phyloP scores from a whole-genome alignment of 2,888 invertebrate species.

The Drosophila setosimentum region DNA sequence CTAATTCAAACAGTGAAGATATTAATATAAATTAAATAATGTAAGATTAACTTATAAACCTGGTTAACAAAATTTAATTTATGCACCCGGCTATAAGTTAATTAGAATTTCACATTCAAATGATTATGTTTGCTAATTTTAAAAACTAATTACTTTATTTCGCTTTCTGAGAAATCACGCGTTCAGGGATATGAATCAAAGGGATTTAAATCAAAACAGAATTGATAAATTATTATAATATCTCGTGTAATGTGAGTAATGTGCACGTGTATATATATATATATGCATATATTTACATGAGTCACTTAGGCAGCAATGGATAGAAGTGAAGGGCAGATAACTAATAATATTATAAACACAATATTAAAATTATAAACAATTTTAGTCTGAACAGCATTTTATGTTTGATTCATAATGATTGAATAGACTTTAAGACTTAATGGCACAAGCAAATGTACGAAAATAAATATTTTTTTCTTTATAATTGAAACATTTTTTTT shows the following conservation, averaged over 20 bases:
- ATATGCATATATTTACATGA: not conserved
- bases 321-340: not conserved
- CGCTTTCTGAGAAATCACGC: not conserved
- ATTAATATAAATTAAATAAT: not conserved
- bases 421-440: not conserved
- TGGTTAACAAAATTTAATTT: not conserved
- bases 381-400: not conserved
- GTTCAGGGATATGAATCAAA: not conserved
- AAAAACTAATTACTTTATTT: not conserved
- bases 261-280: too few species aligned
- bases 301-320: not conserved
- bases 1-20: constrained; percentile 2
- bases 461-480: not conserved
- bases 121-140: not conserved
- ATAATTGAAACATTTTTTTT: not conserved
- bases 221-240: not conserved
- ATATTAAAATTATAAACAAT: not conserved
- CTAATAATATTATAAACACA: constrained; percentile 1
- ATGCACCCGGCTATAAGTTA: not conserved
- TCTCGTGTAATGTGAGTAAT: not conserved
- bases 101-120: not conserved
- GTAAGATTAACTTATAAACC: not conserved
- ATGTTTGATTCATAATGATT: not conserved
- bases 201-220: not conserved
- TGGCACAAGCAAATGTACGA: not conserved